Percentiles rank a stretch among this genome's conserved stretches.
Conservation (phyloP, 2,113 vertebrate genomes). For the Callipepla californica region DNA sequence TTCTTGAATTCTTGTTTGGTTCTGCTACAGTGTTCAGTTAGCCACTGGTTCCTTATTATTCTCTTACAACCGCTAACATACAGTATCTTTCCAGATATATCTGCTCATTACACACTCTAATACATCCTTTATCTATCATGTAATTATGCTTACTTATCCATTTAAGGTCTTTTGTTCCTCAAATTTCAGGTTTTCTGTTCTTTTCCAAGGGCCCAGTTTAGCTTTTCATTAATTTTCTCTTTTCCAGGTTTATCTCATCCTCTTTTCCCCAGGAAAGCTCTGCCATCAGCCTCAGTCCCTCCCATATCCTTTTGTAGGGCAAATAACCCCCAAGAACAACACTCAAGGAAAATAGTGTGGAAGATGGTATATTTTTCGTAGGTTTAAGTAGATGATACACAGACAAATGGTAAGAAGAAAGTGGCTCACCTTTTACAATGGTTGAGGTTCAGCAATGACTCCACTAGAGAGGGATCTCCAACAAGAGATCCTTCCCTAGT, state of each 20-base stretch:
- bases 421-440: too few species aligned
- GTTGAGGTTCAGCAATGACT: too few species aligned
- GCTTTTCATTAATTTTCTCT: background rate
- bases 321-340: too few species aligned
- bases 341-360: too few species aligned
- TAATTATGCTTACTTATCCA: background rate
- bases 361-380: too few species aligned
- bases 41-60: background rate
- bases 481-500: too few species aligned
- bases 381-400: too few species aligned
- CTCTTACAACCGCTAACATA: background rate
- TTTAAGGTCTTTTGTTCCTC: background rate
- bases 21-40: background rate
- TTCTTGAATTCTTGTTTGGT: background rate
- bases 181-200: background rate
- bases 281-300: background rate
- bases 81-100: background rate
- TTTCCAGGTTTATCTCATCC: background rate
- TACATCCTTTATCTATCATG: background rate
- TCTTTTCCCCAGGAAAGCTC: background rate
- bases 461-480: too few species aligned
- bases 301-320: background rate
- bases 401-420: too few species aligned
- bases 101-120: background rate
- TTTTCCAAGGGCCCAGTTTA: background rate